Evolutionary conservation across 2,888 invertebrate species (phyloP).

Genomic region (Hypselothyrea guttata): DNA sequence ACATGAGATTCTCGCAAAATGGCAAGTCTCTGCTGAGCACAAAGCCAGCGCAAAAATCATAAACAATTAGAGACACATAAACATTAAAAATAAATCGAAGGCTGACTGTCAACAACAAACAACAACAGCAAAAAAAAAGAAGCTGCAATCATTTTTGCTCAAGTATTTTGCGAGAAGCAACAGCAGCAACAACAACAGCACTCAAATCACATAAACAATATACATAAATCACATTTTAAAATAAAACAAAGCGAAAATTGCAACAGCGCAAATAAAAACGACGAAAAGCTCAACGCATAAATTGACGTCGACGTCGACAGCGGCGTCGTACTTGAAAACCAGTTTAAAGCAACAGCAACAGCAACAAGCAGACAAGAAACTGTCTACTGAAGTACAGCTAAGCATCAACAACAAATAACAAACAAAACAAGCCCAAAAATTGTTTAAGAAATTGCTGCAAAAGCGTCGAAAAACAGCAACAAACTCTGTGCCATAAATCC

Average conservation of each 20-base stretch:
- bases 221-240: slow-evolving; percentile 73
- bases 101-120: slow-evolving; percentile 56
- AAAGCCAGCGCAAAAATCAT: slow-evolving; percentile 54
- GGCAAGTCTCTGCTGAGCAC: slow-evolving; percentile 23
- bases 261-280: slow-evolving; percentile 55
- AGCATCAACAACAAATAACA: slow-evolving; percentile 44
- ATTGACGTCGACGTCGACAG: slow-evolving; percentile 35
- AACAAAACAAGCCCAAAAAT: slow-evolving; percentile 49
- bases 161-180: slow-evolving; percentile 60
- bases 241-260: slow-evolving; percentile 73
- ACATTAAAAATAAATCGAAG: slow-evolving; percentile 78
- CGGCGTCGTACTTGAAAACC: slow-evolving; percentile 74
- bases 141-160: slow-evolving; percentile 72
- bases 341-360: slow-evolving; percentile 55
- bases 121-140: slow-evolving; percentile 51
- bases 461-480: slow-evolving; percentile 4
- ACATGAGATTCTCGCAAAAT: neutral
- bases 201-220: slow-evolving; percentile 55
- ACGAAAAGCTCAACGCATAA: slow-evolving; percentile 69
- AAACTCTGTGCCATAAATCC: slow-evolving; percentile 29
- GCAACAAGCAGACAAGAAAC: too few species aligned
- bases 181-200: slow-evolving; percentile 29
- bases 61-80: slow-evolving; percentile 76
- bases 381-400: slow-evolving; percentile 71
- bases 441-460: slow-evolving; percentile 28